Evolutionary conservation across 2,797 vertebrate species (phyloP), one percentile per base, ranked within the genome.

Genomic region (Novumbra hubbsi): DNA sequence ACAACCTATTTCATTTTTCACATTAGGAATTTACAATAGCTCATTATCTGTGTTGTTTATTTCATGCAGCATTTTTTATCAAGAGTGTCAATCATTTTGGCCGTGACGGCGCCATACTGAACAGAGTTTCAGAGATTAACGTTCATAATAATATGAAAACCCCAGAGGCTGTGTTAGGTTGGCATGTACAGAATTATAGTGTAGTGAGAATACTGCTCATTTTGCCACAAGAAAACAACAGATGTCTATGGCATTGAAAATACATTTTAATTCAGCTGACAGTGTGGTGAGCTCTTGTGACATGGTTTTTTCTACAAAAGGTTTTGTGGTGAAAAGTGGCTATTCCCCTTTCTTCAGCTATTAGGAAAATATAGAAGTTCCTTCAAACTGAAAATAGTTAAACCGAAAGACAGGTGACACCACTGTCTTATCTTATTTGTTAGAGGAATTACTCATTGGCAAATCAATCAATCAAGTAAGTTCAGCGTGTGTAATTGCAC

Each of bases 351-450:
- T 92, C 75, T 76, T 68, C 76, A 82, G 73, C 74, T 1, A 50
- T 70, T 85, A 80, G 75, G 87, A 79, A 76, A 55, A 60, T 24
- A 78, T 21, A 81, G 38, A 73, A 19, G 72, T 14, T 55, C 4
- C 48, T 0, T 11, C 57, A 55, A 14, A 41, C 62, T 76, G 70
- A 87, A 91, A 90, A 90, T 86, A 90, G 65, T 55, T 62, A 8
- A 19, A 21, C 55, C 67, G 57, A 76, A 85, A 80, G 78, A 77
- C 87, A 87, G 87, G 80, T 88, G 81, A 78, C 83, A 73, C 30
- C 41, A 41, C 57, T 73, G 48, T 90, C 79, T 92, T 89, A 79
- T 84, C 92, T 92, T 91, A 85, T 85, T 88, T 89, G 82, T 70
- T 80, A 41, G 81, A 75, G 80, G 70, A 73, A 66, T 21, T 16